A percentile compares a stretch with the other conserved stretches of the same genome.
phyloP scores from a whole-genome alignment of 2,113 vertebrate species.

The Heliornis fulica region DNA sequence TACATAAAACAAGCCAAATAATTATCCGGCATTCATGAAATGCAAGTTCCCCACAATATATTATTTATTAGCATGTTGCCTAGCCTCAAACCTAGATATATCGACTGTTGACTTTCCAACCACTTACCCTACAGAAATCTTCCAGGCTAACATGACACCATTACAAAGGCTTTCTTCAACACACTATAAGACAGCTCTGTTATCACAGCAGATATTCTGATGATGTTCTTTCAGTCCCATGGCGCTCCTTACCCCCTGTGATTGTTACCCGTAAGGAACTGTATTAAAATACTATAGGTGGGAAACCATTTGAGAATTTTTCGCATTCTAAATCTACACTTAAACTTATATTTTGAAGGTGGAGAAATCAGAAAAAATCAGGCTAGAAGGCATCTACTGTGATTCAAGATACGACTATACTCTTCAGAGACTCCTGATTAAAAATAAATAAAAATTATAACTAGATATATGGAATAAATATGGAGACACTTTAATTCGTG shows the following conservation, averaged over 20 bases:
- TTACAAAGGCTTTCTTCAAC: not conserved
- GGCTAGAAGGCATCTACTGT: slow-evolving; percentile 19
- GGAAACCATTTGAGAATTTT: not conserved
- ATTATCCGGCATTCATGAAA: not conserved
- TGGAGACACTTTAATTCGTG: not conserved
- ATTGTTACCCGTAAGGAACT: not conserved
- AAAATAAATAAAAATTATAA: not conserved
- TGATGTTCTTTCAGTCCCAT: not conserved
- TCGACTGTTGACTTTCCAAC: not conserved
- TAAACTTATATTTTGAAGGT: not conserved
- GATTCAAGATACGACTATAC: not conserved
- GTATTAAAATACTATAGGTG: not conserved
- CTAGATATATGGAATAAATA: not conserved
- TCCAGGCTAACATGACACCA: not conserved
- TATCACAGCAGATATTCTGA: not conserved
- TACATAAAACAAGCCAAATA: not conserved
- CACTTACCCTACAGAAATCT: not conserved
- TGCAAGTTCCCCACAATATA: not conserved
- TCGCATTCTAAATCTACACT: not conserved
- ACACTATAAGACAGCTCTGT: not conserved
- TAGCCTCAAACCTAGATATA: not conserved
- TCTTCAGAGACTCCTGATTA: not conserved
- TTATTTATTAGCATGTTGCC: not conserved
- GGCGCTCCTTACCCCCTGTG: not conserved
- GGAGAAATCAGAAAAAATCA: not conserved